Conservation (phyloP, 1,140 invertebrate genomes). For the Anastrepha obliqua region DNA sequence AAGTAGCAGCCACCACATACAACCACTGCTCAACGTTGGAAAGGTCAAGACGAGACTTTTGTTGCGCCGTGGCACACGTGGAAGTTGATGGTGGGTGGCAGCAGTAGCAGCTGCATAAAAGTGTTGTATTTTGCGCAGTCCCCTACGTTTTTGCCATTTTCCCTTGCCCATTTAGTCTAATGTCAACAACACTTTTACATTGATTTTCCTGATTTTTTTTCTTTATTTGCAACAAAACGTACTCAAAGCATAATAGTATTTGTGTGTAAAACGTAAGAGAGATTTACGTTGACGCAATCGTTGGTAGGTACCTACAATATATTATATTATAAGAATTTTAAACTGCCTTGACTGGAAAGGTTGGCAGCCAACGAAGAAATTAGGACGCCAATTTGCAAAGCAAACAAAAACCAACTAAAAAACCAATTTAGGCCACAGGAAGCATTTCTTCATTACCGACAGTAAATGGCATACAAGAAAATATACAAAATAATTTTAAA, state of each 20-base stretch:
- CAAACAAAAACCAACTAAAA: too few relatives aligned
- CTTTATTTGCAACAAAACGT: background rate
- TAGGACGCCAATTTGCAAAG: too few relatives aligned
- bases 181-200: slow-evolving; percentile 17
- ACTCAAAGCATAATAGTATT: background rate
- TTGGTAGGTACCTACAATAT: too few relatives aligned
- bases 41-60: slow-evolving; percentile 39
- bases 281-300: too few relatives aligned
- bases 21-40: background rate
- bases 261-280: background rate
- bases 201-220: background rate
- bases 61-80: background rate
- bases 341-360: too few relatives aligned
- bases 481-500: too few relatives aligned
- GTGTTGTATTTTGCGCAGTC: background rate
- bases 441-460: too few relatives aligned
- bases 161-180: background rate
- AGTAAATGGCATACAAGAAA: too few relatives aligned
- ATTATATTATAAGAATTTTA: too few relatives aligned
- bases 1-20: background rate
- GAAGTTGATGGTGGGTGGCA: background rate
- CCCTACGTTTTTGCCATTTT: background rate
- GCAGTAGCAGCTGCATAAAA: background rate
- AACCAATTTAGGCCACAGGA: too few relatives aligned
- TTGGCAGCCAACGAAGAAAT: too few relatives aligned